These are phyloP conservation scores for Brachionus rotundiformis DNA, from an alignment of 1,140 invertebrate species.

Conservation along the genomic window DNA sequence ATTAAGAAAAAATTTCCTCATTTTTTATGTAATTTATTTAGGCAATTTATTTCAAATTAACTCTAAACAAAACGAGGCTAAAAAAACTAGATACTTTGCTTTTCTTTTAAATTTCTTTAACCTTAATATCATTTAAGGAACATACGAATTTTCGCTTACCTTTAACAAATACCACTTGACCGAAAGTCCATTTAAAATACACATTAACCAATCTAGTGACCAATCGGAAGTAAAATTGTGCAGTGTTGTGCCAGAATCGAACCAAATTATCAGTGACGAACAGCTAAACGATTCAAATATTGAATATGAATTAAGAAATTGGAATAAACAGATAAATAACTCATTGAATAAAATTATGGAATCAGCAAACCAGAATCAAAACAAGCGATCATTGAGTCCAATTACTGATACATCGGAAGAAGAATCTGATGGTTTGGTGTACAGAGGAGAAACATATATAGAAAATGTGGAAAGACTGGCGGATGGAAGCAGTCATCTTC, in stretches of 20 bases:
- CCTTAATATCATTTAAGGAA: conserved; percentile 33
- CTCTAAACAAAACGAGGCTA: neutral
- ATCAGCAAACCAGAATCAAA: conserved; percentile 8
- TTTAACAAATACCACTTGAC: conserved; percentile 42
- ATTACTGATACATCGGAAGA: conserved; percentile 35
- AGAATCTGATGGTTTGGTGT: conserved; percentile 27
- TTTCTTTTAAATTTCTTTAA: neutral
- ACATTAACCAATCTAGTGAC: neutral
- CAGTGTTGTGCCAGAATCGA: neutral
- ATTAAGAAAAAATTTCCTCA: conserved; percentile 9
- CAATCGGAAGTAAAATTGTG: neutral
- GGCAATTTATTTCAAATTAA: conserved; percentile 16
- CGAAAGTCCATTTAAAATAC: conserved; percentile 38
- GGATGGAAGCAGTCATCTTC: neutral
- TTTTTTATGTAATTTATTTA: neutral
- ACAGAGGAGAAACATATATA: conserved; percentile 24
- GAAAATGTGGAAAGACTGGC: conserved; percentile 31
- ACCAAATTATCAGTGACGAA: neutral
- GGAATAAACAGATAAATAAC: conserved; percentile 40
- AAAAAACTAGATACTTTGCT: neutral
- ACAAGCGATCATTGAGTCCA: neutral
- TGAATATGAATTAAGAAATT: conserved; percentile 47
- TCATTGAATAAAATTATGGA: conserved; percentile 43
- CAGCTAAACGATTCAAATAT: conserved; percentile 24
- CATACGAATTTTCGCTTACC: conserved; percentile 28